Evolutionary conservation across 2,888 invertebrate genomes (phyloP), one percentile per base, ranked within the genome.

Genomic region (Oscheius sp.): DNA sequence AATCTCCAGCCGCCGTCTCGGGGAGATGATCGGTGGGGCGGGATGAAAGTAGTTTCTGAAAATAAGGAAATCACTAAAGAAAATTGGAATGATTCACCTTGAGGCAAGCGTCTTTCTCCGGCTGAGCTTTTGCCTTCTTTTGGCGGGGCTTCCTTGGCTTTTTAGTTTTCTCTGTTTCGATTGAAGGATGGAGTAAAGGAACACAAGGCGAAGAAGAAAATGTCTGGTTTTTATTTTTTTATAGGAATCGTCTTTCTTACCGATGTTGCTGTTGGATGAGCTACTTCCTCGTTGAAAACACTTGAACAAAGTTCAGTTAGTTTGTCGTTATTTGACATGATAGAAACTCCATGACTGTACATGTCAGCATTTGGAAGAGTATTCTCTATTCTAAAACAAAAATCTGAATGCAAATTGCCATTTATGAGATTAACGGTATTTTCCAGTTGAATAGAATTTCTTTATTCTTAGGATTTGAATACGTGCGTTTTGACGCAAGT

Each of bases 81-180:
- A n/a, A 48, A 48, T 3, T 17, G n/a, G 46, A 20, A 12, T 48
- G 12, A 5, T 23, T 25, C 10, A 65, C 65, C 57, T 66, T 66
- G n/a, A 66, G 33, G 3, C 46, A 45, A 8, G 66, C 34, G 20
- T 66, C 57, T 45, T 39, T 45, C 12, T 48, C 57, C 15, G 39
- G 55, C 34, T 55, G 61, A 17, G 48, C 25, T 29, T 66, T 66
- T 15, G 55, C n/a, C 55, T 55, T 66, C 33, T 66, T 66, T 6
- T 17, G 27, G 20, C 55, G 27, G 0, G 55, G 55, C 29, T 66
- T 66, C 39, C 55, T 53, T 15, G 33, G n/a, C 42, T 39, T 50
- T 34, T 65, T 65, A 27, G 65, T 25, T 8, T 52, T 65, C 34
- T 48, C 50, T 10, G 37, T 20, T 6, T 25, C 34, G 34, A 48